Evolutionary conservation across 2,113 vertebrate species (phyloP), one percentile per base, ranked within the genome.

Genomic region (Peromyscus maniculatus): DNA sequence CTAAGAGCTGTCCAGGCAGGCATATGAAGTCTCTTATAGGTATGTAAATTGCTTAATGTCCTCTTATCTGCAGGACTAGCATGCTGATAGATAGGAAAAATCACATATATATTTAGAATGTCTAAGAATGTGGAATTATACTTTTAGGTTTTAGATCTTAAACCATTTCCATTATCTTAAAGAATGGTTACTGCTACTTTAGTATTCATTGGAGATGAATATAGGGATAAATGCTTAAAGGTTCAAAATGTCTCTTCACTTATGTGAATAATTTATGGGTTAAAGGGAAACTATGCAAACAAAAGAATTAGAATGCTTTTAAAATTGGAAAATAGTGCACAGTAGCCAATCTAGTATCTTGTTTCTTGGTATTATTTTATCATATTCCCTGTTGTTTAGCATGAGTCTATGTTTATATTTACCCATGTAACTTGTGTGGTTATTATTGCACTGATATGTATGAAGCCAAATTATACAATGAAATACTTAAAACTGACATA

Each of bases 81-180:
- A 57, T 36, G 33, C 59, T 92, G 22, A 49, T 55, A 72, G 74
- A 15, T 52, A 91, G 91, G 62, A 67, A 74, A 59, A 86, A n/a
- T 75, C n/a, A 57, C 21, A 52, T 28, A 52, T 64, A 62, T 69
- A 17, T 71, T 59, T 62, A 78, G 5, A 17, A 52, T 8, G 28
- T 77, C 64, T 94, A 69, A 84, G 89, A 62, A 59, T 66, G 26
- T 80, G 59, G 15, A 55, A 86, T 78, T 92, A 78, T 71, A 75
- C 31, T 69, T 95, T 74, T 55, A 77, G 62, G 90, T 75, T 95
- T 91, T 78, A 49, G 13, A 33, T 95, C 15, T 78, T 88, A 94
- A 84, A 62, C 33, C 12, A 31, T 39, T 55, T 79, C n/a, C 5
- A 2, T 91, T 79, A 75, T 69, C 80, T 78, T 69, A 82, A 89